Base-by-base conservation (phyloP, 2,797 vertebrate species). In the Pogonophryne albipinna region DNA sequence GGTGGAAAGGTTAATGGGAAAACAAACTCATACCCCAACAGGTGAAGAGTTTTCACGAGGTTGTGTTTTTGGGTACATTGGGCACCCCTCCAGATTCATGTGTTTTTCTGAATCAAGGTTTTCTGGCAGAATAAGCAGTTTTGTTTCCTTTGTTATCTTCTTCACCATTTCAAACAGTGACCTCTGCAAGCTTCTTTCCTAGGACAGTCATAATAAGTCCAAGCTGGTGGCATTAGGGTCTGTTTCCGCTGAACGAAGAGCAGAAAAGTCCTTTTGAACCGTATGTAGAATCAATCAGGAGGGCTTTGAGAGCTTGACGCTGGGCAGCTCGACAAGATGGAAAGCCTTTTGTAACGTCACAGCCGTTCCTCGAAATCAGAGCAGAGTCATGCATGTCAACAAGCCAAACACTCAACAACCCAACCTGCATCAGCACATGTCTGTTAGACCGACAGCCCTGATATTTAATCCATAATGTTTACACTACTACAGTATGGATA, bases 281-380 rank as follows among this genome's bases (percentile, higher is more conserved):
- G 51, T 6, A 17, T 66, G 91, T 80, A 66, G 78, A 91, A 91
- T 90, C 88, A 86, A 89, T 92, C 86, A 90, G 85, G 68, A 76
- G 68, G 81, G 66, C 60, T 85, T 82, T 85, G 74, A 0, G 60
- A 77, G 83, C 69, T 85, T 56, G 76, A 89, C 46, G 51, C 68
- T 53, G 79, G 76, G 79, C 85, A 72, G 82, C 79, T 71, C 64
- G 6, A 72, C 67, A 57, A 80, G 66, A 86, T 66, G 71, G 77
- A 86, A 88, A 89, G 71, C 78, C 82, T 76, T 57, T 71, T 84
- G 69, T 86, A 67, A 71, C 50, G 23, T 84, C 16, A 46, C 63
- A 76, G 75, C 7, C 19, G 8, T 71, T 76, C 72, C 59, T 66
- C 27, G 69, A 78, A 86, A 69, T 84, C 11, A 0, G 58, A 87